Conservation (phyloP, 53 echinoderm and acorn worm species). For the Actinopyga echinites region DNA sequence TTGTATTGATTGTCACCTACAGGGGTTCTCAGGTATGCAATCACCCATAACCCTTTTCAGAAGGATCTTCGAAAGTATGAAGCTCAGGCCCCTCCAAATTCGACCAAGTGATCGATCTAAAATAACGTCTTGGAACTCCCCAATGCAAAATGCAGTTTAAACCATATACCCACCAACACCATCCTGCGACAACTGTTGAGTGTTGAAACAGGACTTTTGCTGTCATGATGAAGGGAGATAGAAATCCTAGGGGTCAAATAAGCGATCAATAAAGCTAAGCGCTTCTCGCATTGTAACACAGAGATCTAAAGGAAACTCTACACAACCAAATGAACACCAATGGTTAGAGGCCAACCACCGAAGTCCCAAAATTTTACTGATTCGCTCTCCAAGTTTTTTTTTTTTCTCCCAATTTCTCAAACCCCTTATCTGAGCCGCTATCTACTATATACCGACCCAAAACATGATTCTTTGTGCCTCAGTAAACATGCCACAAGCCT, state of each 20-base stretch:
- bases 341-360: not conserved
- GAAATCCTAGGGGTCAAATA: not conserved
- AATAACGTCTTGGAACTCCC: too few relatives aligned
- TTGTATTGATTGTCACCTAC: too few relatives aligned
- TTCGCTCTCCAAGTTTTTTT: not conserved
- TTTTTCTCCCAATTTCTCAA: not conserved
- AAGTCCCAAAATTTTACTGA: not conserved
- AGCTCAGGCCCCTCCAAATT: too few relatives aligned
- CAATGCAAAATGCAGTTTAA: too few relatives aligned
- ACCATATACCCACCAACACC: not conserved
- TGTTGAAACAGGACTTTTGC: not conserved
- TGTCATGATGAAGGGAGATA: not conserved
- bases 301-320: not conserved
- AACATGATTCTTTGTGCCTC: not conserved
- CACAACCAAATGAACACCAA: not conserved
- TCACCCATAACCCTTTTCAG: too few relatives aligned
- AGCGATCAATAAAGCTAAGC: not conserved
- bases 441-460: not conserved
- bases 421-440: not conserved
- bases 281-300: not conserved
- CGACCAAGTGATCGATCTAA: too few relatives aligned
- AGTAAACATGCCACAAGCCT: not conserved
- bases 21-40: too few relatives aligned
- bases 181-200: not conserved
- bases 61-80: too few relatives aligned